phyloP scores from a whole-genome alignment of 2,113 vertebrate genomes.

The Calonectris borealis region DNA sequence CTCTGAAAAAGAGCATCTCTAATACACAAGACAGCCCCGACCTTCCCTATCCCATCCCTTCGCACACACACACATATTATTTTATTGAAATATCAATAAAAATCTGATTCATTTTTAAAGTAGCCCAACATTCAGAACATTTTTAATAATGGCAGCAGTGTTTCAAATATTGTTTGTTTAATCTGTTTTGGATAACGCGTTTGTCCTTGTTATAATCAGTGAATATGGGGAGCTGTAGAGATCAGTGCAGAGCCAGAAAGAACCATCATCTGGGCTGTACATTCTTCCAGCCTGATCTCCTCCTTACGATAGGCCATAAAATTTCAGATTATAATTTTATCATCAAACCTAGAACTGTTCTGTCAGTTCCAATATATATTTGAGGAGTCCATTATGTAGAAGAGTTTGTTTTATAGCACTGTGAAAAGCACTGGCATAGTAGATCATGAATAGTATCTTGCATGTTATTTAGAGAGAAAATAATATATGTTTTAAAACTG shows the following conservation, averaged over 20 bases:
- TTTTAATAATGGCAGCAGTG: not conserved
- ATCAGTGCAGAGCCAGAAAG: not conserved
- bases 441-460: not conserved
- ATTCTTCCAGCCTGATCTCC: not conserved
- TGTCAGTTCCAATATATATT: not conserved
- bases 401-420: not conserved
- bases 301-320: not conserved
- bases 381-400: not conserved
- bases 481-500: not conserved
- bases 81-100: not conserved
- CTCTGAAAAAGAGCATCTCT: not conserved
- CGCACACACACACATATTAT: not conserved
- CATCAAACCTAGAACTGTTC: not conserved
- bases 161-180: not conserved
- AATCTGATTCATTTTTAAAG: not conserved
- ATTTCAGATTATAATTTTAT: conserved; percentile 16
- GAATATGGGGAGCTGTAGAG: not conserved
- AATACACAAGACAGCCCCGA: not conserved
- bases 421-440: not conserved
- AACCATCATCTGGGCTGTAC: not conserved
- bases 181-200: not conserved
- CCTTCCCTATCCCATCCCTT: not conserved
- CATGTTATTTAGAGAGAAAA: conserved; percentile 23
- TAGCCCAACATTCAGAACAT: not conserved
- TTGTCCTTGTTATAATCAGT: not conserved